Evolutionary conservation across 2,113 vertebrate genomes (phyloP).

Genomic region (Anhinga rufa): DNA sequence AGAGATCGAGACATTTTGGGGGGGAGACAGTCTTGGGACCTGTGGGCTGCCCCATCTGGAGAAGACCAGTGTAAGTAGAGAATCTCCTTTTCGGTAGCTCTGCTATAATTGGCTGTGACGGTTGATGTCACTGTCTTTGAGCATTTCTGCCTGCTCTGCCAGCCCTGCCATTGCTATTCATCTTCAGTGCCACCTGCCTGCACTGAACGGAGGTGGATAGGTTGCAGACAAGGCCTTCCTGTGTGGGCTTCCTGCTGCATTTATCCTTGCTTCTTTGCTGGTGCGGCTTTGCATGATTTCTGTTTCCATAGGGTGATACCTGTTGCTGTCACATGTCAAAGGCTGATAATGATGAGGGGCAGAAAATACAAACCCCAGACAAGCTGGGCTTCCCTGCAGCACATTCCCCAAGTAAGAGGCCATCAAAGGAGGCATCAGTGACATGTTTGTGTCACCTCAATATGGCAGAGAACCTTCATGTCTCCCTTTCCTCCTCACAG

Average conservation of each 20-base stretch:
- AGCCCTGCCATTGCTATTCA: not conserved
- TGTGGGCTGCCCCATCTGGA: not conserved
- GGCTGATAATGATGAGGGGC: not conserved
- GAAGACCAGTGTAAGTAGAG: not conserved
- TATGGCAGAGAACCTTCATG: not conserved
- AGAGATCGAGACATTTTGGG: not conserved
- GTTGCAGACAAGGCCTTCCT: not conserved
- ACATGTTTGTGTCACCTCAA: not conserved
- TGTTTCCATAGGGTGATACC: not conserved
- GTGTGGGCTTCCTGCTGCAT: not conserved
- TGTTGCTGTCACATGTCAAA: not conserved
- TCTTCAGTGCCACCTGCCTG: not conserved
- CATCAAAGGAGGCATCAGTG: slow-evolving; percentile 1
- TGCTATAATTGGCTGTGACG: not conserved
- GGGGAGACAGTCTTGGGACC: not conserved
- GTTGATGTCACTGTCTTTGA: not conserved
- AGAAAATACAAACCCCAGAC: not conserved
- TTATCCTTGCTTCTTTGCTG: not conserved
- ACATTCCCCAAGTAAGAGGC: not conserved
- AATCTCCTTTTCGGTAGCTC: not conserved
- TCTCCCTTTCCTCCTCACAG: not conserved
- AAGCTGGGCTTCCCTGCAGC: not conserved
- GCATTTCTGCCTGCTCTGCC: not conserved
- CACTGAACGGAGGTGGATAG: not conserved
- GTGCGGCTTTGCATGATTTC: not conserved